Percentiles rank a stretch among this genome's conserved stretches.
phyloP scores from a whole-genome alignment of 2,888 invertebrate species.

The Polyommatus icarus region DNA sequence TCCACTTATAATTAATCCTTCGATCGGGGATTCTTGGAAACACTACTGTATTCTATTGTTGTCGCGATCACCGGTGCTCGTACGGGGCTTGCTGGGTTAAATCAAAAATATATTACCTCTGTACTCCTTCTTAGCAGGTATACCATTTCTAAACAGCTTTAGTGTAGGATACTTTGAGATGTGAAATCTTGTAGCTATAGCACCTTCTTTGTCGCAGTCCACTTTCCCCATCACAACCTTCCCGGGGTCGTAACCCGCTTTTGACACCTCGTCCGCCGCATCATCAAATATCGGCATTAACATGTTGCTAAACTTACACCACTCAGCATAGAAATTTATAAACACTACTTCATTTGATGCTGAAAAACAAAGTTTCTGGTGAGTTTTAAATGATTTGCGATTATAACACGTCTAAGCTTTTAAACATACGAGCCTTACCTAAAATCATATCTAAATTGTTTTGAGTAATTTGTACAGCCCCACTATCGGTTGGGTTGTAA shows the following conservation, averaged over 20 bases:
- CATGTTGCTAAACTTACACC: slow-evolving; percentile 99
- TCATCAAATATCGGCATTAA: slow-evolving; percentile 98
- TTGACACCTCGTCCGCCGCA: slow-evolving; percentile 91
- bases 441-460: slow-evolving; percentile 91
- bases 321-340: slow-evolving; percentile 99
- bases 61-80: too few species aligned
- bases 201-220: slow-evolving; percentile 96
- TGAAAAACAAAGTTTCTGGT: slow-evolving; percentile 70
- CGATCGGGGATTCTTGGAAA: too few species aligned
- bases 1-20: too few species aligned
- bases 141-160: slow-evolving; percentile 95
- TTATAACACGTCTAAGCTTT: slow-evolving; percentile 18
- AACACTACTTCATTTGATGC: slow-evolving; percentile 98
- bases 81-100: background rate
- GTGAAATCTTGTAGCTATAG: slow-evolving; percentile 93
- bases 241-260: slow-evolving; percentile 89
- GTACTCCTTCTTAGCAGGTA: slow-evolving; percentile 94
- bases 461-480: slow-evolving; percentile 89
- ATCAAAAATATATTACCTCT: slow-evolving; percentile 81
- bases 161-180: slow-evolving; percentile 99
- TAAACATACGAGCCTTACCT: slow-evolving; percentile 79
- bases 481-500: slow-evolving; percentile 89
- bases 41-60: too few species aligned
- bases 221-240: slow-evolving; percentile 97
- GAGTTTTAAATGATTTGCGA: background rate